These are phyloP conservation scores for Patella depressa DNA, from an alignment of 2,888 invertebrate species.

Conservation along the genomic window DNA sequence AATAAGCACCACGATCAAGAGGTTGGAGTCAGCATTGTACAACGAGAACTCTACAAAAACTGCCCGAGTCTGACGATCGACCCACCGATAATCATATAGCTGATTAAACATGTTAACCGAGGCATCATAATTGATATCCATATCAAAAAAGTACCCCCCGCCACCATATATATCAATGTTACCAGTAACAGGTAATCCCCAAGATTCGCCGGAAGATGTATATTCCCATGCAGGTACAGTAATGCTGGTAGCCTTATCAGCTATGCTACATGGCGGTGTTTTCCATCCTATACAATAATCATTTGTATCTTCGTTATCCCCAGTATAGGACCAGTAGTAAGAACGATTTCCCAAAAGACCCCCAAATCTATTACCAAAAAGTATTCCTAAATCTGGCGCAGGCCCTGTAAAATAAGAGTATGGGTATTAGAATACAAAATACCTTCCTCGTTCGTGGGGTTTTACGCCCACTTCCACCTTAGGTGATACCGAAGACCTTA, in stretches of 20 bases:
- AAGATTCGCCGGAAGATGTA: slow-evolving; percentile 33
- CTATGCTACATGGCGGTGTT: slow-evolving; percentile 23
- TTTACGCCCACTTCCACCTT: too few relatives aligned
- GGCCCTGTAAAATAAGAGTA: neutral
- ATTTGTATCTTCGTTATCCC: slow-evolving; percentile 35
- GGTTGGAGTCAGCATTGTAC: slow-evolving; percentile 58
- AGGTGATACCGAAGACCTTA: too few relatives aligned
- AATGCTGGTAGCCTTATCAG: slow-evolving; percentile 8
- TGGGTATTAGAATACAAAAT: too few relatives aligned
- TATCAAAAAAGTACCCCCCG: slow-evolving; percentile 46
- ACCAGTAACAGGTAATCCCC: slow-evolving; percentile 44
- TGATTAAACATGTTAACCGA: slow-evolving; percentile 37
- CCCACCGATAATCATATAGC: slow-evolving; percentile 49
- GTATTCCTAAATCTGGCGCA: neutral
- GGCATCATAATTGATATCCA: slow-evolving; percentile 36
- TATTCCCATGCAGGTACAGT: slow-evolving; percentile 44
- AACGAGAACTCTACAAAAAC: slow-evolving; percentile 63
- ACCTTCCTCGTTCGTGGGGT: too few relatives aligned
- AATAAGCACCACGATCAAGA: slow-evolving; percentile 52
- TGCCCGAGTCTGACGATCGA: slow-evolving; percentile 58
- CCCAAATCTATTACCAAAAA: neutral
- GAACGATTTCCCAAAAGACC: neutral
- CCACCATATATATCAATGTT: slow-evolving; percentile 46
- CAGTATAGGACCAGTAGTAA: slow-evolving; percentile 28
- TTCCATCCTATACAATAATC: slow-evolving; percentile 43